Conservation (phyloP, 2,888 invertebrate species). For the Heliconius aoede region DNA sequence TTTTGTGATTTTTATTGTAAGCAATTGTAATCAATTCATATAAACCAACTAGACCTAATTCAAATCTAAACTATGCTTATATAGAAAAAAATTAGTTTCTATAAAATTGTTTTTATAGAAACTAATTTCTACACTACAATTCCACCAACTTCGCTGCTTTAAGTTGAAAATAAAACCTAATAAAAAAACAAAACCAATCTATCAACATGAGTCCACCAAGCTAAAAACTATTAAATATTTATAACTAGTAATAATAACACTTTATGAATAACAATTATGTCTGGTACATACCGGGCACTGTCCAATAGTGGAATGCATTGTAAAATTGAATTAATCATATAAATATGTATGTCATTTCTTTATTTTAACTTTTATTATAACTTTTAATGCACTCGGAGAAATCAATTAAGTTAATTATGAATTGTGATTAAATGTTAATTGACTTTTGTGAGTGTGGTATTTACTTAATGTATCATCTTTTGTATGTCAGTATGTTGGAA, state of each 20-base stretch:
- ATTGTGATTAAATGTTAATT: neutral
- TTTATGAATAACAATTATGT: slow-evolving; percentile 54
- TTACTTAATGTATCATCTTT: too few species aligned
- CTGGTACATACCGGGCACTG: slow-evolving; percentile 73
- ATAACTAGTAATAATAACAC: slow-evolving; percentile 44
- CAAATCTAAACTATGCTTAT: too few species aligned
- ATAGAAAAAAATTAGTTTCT: too few species aligned
- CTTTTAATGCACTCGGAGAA: neutral
- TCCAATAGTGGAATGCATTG: slow-evolving; percentile 59
- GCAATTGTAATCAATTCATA: too few species aligned
- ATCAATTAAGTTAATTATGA: neutral
- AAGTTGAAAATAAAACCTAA: too few species aligned
- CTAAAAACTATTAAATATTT: neutral
- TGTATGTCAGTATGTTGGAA: too few species aligned
- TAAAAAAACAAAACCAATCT: neutral
- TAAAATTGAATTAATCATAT: slow-evolving; percentile 31
- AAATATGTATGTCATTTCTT: too few species aligned
- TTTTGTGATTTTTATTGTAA: too few species aligned
- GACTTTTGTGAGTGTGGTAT: too few species aligned
- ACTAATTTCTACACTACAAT: too few species aligned
- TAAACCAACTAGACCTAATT: too few species aligned
- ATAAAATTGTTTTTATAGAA: too few species aligned
- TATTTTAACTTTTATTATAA: neutral
- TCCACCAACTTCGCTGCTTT: neutral
- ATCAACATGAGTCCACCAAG: neutral